A percentile compares a stretch with the other conserved stretches of the same genome.
Evolutionary conservation across 2,888 invertebrate genomes (phyloP).

Genomic region (Phania funesta): DNA sequence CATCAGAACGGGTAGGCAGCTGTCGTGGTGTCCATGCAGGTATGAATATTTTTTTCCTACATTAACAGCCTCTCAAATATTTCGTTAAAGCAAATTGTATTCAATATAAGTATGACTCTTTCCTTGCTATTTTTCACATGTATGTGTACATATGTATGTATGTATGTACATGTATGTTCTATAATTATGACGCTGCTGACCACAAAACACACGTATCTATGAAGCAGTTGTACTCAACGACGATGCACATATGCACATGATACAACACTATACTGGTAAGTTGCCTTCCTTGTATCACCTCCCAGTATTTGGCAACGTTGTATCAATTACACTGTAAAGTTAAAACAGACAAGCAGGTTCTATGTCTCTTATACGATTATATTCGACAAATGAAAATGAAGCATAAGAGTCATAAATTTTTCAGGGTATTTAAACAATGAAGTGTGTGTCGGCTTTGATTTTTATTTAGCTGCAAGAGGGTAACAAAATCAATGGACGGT

Average conservation of each 20-base stretch:
- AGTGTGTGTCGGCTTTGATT: neutral
- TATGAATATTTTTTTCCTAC: neutral
- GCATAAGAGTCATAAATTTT: too few relatives aligned
- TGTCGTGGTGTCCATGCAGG: too few relatives aligned
- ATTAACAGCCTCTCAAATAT: too few relatives aligned
- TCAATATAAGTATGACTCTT: neutral
- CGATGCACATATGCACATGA: too few relatives aligned
- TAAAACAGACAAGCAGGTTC: neutral
- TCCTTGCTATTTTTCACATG: neutral
- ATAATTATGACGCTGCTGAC: neutral
- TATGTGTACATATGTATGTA: too few relatives aligned
- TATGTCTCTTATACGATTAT: neutral
- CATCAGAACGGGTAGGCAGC: too few relatives aligned
- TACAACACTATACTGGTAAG: too few relatives aligned
- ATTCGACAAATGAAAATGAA: neutral
- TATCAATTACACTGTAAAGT: slow-evolving; percentile 20
- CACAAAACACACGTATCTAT: neutral
- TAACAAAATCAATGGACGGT: neutral
- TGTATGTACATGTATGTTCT: neutral
- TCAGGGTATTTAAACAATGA: too few relatives aligned
- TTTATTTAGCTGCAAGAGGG: neutral
- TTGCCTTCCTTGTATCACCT: too few relatives aligned
- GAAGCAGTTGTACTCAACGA: neutral
- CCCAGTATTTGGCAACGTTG: slow-evolving; percentile 2
- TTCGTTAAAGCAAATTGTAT: neutral